Evolutionary conservation across 2,113 vertebrate species (phyloP), one percentile per base, ranked within the genome.

Genomic region (Prunella himalayana): DNA sequence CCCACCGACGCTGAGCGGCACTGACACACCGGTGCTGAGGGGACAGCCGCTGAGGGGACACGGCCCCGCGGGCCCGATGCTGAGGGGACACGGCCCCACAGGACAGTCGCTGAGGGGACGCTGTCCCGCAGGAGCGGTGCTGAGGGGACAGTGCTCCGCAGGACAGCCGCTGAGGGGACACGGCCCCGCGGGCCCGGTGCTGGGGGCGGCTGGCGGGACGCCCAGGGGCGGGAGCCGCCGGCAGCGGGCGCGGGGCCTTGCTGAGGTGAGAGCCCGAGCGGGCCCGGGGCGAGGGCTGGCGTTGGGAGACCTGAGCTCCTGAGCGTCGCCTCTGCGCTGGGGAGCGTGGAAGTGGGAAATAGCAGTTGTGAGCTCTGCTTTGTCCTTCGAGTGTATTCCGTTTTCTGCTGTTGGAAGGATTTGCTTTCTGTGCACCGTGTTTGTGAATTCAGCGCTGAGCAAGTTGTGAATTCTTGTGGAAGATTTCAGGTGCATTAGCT

Each of bases 311-410:
- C 66, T 19, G 75, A 17, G 28, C 6, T 37, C 30, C 66, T 10
- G 57, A 22, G 30, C 57, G n/a, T 57, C 3, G 5, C 2, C 2
- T 12, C 31, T 9, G 14, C 17, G 22, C 28, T 2, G 10, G 8
- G 24, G 7, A 28, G 23, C 1, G 2, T 6, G 21, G 27, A 8
- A 14, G 10, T 0, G 41, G 41, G 37, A 13, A 35, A 8, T 0
- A 1, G 30, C 59, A 18, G 23, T 60, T 28, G 57, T 0, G 1
- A 19, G 57, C 31, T 41, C 50, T 10, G 4, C 22, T 12, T 23
- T 14, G 2, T 24, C 37, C 30, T 53, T n/a, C 5, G 1, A 4
- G 23, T 6, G 30, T 3, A 0, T 30, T 72, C 33, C 1, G 21
- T 8, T 54, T 27, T n/a, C 49, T 56, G 45, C 33, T 31, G 8